Evolutionary conservation across 2,888 invertebrate genomes (phyloP), one percentile per base, ranked within the genome.

Genomic region (Oxycera nigricornis): DNA sequence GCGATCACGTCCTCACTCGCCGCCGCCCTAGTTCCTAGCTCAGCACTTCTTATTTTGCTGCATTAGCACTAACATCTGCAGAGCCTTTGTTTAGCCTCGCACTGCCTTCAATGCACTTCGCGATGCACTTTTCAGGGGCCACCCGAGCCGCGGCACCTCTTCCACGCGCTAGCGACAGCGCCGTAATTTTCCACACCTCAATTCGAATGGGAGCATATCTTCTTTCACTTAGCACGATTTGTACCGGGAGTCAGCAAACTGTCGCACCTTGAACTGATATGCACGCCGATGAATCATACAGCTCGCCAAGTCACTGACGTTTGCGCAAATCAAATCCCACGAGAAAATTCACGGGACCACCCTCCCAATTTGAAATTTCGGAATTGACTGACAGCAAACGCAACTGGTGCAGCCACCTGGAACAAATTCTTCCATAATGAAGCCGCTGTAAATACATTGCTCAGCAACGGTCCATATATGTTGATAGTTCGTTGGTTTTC

Each of bases 291-390:
- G 61, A 61, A 61, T 61, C 61, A 61, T 28, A 26, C 9, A 14
- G 59, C n/a, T 59, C 30, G 22, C 17, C 28, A 61, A 61, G 61
- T 31, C 35, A 22, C 61, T 61, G 61, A 31, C 61, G 22, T 61
- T n/a, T 61, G 35, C 61, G 35, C 61, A 61, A 61, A 35, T 28
- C 22, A 50, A 22, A 20, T 55, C 14, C 1, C 1, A 55, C 14
- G 11, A 9, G 24, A 55, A 20, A 55, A 17, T 1, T 9, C 2
- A 22, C 22, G 11, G n/a, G 0, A 0, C 4, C 55, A 22, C 1
- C 55, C 55, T n/a, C 11, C 2, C 1, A 0, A 24, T 0, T 6
- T 24, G 6, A n/a, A 55, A 24, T 55, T 55, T 17, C 24, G 24
- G 22, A 11, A 55, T 7, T 24, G 24, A 55, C 55, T 55, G 55